A percentile compares a stretch with the other conserved stretches of the same genome.
Conservation (phyloP, 1,140 invertebrate species). For the Dendrolimus punctatus region DNA sequence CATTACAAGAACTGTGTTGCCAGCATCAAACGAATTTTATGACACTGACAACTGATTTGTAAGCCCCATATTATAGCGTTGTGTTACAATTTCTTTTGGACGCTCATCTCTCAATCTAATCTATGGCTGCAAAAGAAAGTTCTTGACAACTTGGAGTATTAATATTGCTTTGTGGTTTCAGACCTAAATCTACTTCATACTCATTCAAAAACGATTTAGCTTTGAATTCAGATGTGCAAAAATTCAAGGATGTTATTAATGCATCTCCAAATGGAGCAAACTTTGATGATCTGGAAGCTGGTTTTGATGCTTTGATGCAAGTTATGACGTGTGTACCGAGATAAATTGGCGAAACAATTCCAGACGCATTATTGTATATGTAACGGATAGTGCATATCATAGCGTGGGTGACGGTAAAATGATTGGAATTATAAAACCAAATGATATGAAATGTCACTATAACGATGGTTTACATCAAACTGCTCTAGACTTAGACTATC, state of each 20-base stretch:
- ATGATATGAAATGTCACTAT: constrained; percentile 89
- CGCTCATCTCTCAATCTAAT: too few species aligned
- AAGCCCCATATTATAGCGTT: too few species aligned
- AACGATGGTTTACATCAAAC: constrained; percentile 76
- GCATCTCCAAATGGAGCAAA: constrained; percentile 77
- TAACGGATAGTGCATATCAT: constrained; percentile 77
- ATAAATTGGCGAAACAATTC: constrained; percentile 76
- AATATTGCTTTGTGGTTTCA: too few species aligned
- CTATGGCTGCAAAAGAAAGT: too few species aligned
- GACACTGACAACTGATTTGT: too few species aligned
- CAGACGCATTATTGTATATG: constrained; percentile 75
- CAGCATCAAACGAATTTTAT: too few species aligned
- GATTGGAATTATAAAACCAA: constrained; percentile 87
- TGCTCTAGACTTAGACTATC: constrained; percentile 76
- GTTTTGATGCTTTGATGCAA: constrained; percentile 87
- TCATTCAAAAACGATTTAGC: constrained; percentile 89
- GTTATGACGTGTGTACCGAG: constrained; percentile 76
- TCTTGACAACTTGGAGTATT: too few species aligned
- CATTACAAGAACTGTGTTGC: too few species aligned
- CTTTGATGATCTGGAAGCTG: constrained; percentile 82
- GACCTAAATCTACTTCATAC: constrained; percentile 70
- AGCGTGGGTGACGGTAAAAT: constrained; percentile 82
- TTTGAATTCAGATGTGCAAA: constrained; percentile 80
- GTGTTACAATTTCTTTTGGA: too few species aligned
- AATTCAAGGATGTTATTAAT: constrained; percentile 74